These are phyloP conservation scores for Tenthredo distinguenda DNA, from an alignment of 2,888 invertebrate species.

Conservation along the genomic window DNA sequence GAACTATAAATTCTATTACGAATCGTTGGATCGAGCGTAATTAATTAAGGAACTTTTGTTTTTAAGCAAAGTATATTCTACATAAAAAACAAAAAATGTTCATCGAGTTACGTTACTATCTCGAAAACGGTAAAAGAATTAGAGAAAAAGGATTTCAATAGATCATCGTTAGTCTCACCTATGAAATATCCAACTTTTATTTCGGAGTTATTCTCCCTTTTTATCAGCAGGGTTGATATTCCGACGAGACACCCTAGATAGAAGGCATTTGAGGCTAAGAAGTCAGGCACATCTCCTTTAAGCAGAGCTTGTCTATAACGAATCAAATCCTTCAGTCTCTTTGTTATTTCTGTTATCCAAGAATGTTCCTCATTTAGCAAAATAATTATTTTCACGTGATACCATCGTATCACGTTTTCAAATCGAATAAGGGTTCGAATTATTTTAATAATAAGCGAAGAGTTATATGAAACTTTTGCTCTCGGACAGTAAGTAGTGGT, in stretches of 20 bases:
- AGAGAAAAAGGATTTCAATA: not conserved
- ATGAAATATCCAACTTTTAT: not conserved
- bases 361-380: not conserved
- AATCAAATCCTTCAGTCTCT: conserved; percentile 24
- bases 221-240: not conserved
- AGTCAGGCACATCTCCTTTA: conserved; percentile 26
- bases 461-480: conserved; percentile 4
- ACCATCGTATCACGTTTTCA: not conserved
- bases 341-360: conserved; percentile 5
- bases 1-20: not conserved
- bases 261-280: not conserved
- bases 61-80: not conserved
- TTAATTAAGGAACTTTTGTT: not conserved
- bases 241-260: not conserved
- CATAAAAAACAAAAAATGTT: not conserved
- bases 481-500: not conserved
- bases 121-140: not conserved
- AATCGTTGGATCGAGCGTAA: not conserved
- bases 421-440: not conserved
- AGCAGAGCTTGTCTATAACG: conserved; percentile 1
- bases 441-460: not conserved
- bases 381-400: conserved; percentile 9
- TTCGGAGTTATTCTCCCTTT: not conserved
- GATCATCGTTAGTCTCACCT: not conserved
- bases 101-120: not conserved